Conservation (phyloP, 2,888 invertebrate species). For the Hypena proboscidalis region DNA sequence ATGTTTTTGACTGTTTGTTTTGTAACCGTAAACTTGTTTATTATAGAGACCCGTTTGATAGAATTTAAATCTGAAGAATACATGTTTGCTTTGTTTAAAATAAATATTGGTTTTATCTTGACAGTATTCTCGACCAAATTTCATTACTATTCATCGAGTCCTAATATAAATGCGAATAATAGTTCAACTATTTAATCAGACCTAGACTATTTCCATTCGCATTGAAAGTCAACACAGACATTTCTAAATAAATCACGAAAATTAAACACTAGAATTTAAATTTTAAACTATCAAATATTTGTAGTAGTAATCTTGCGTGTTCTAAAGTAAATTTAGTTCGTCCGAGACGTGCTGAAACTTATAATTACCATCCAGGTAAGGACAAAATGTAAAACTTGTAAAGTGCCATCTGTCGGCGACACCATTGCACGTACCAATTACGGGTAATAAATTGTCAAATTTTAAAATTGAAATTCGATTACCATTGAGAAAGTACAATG, state of each 20-base stretch:
- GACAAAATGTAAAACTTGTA: slow-evolving; percentile 21
- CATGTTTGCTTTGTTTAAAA: too few relatives aligned
- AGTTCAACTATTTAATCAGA: neutral
- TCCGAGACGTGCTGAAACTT: slow-evolving; percentile 31
- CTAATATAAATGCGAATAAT: neutral
- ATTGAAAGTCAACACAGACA: slow-evolving; percentile 20
- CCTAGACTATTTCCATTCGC: slow-evolving; percentile 1
- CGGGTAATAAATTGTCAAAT: slow-evolving; percentile 18
- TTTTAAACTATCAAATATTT: slow-evolving; percentile 12
- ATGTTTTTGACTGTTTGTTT: too few relatives aligned
- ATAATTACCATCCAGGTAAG: slow-evolving; percentile 22
- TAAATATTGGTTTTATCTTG: too few relatives aligned
- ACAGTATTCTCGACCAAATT: too few relatives aligned
- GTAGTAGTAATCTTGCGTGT: slow-evolving; percentile 12
- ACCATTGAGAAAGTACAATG: neutral
- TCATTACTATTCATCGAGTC: too few relatives aligned
- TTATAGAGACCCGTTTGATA: too few relatives aligned
- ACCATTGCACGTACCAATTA: slow-evolving; percentile 25
- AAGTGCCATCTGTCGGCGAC: slow-evolving; percentile 26
- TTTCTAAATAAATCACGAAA: slow-evolving; percentile 13
- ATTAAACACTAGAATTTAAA: slow-evolving; percentile 7
- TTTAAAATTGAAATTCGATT: slow-evolving; percentile 9
- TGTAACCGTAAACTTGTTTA: too few relatives aligned
- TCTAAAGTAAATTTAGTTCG: slow-evolving; percentile 23
- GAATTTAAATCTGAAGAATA: too few relatives aligned